phyloP scores from a whole-genome alignment of 1,140 invertebrate species.

The Pogonognathellus flavescens region DNA sequence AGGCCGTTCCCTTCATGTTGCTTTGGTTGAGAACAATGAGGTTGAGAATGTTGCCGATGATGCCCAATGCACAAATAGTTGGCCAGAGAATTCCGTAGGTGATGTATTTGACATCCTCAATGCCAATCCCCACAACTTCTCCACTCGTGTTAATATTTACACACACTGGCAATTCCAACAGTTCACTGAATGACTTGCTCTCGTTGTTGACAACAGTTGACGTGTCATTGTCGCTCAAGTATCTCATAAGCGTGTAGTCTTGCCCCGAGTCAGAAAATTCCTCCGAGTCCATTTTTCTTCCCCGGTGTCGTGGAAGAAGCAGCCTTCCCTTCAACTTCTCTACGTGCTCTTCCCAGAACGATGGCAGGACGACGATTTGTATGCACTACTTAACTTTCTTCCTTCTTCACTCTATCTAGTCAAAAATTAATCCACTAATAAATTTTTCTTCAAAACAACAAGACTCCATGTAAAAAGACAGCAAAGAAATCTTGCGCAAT shows the following conservation, averaged over 20 bases:
- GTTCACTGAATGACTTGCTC: background rate
- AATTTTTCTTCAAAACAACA: too few species aligned
- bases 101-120: constrained; percentile 73
- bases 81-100: constrained; percentile 80
- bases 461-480: too few species aligned
- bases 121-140: background rate
- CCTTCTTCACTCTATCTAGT: too few species aligned
- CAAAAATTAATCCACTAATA: too few species aligned
- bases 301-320: too few species aligned
- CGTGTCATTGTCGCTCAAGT: background rate
- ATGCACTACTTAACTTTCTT: too few species aligned
- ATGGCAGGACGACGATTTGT: too few species aligned
- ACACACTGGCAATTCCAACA: background rate
- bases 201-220: background rate
- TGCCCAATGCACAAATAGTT: constrained; percentile 79
- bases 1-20: constrained; percentile 82
- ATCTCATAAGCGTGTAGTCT: background rate
- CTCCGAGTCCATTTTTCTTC: constrained; percentile 4
- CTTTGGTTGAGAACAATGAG: constrained; percentile 80
- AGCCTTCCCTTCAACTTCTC: too few species aligned
- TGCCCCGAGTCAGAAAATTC: background rate
- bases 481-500: too few species aligned
- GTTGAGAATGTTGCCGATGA: constrained; percentile 82
- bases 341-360: too few species aligned
- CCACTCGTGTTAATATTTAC: background rate